Evolutionary conservation across 2,113 vertebrate species (phyloP), one percentile per base, ranked within the genome.

Genomic region (Puma concolor): DNA sequence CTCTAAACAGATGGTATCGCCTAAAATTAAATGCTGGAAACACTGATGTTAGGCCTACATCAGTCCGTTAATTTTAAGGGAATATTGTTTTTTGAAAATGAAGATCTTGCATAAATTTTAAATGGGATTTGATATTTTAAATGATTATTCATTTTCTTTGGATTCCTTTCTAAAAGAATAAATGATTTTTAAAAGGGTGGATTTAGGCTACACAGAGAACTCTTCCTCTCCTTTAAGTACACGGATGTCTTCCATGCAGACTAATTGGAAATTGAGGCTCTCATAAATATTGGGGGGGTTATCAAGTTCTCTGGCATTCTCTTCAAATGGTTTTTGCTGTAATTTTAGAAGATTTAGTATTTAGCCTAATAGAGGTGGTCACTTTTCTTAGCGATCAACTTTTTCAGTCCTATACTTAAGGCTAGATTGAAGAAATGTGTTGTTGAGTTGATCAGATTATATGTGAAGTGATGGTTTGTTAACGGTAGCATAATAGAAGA

Each of bases 41-140:
- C 57, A 48, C 8, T 76, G 77, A 66, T 80, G 19, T 84, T 86
- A 92, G 86, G 5, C 7, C 50, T 90, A 72, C 72, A 21, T 95
- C 11, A 52, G 16, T 79, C 16, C 44, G 19, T 82, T 95, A 44
- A 91, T 96, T 94, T 97, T 91, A 92, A 84, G 88, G 19, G 54
- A 86, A 77, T 87, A n/a, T 89, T 50, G 25, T 79, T 89, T 95
- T 96, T 89, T 89, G 25, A 72, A 96, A 95, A 88, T 69, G 44
- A 97, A 95, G 13, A 93, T 13, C 50, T 23, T 88, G 12, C 10
- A 29, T 81, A 84, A 90, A 72, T 84, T 27, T 72, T 88, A 86
- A 91, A 13, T 96, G 60, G 23, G 85, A 69, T 72, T 97, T 94
- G 91, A 66, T 94, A 17, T 64, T 80, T 92, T 94, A 79, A 64